Conservation (phyloP, 2,113 vertebrate genomes). For the Agapornis roseicollis region DNA sequence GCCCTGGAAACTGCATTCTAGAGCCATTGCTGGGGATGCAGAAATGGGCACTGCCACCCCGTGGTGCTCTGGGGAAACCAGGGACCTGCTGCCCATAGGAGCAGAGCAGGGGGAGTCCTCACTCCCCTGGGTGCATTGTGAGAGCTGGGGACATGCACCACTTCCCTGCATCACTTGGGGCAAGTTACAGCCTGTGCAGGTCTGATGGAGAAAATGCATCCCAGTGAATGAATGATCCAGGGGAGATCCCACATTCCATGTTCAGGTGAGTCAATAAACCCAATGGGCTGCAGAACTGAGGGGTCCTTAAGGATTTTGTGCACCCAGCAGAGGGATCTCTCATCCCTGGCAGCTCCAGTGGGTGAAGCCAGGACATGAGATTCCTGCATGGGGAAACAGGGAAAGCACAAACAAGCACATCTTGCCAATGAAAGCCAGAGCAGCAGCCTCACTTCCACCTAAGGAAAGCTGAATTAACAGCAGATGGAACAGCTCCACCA, state of each 20-base stretch:
- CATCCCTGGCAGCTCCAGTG: neutral
- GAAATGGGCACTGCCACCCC: neutral
- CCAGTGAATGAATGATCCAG: neutral
- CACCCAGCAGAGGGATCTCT: neutral
- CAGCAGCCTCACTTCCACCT: neutral
- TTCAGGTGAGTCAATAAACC: neutral
- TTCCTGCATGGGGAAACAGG: neutral
- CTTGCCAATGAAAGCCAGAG: neutral
- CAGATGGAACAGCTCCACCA: neutral
- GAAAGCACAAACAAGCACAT: neutral
- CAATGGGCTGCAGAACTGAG: neutral
- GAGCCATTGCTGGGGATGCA: neutral
- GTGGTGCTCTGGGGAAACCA: neutral
- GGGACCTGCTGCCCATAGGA: neutral
- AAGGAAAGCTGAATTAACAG: neutral
- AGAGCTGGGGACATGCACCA: neutral
- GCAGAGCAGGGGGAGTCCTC: neutral
- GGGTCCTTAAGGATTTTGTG: neutral
- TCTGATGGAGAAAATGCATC: neutral
- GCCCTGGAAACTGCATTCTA: neutral
- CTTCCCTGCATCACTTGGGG: neutral
- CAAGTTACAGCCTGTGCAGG: neutral
- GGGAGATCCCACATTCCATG: neutral
- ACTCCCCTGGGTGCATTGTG: fast-evolving
- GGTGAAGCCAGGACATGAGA: neutral